These are phyloP conservation scores for Picathartes gymnocephalus DNA, from an alignment of 2,113 vertebrate genomes.

Conservation along the genomic window DNA sequence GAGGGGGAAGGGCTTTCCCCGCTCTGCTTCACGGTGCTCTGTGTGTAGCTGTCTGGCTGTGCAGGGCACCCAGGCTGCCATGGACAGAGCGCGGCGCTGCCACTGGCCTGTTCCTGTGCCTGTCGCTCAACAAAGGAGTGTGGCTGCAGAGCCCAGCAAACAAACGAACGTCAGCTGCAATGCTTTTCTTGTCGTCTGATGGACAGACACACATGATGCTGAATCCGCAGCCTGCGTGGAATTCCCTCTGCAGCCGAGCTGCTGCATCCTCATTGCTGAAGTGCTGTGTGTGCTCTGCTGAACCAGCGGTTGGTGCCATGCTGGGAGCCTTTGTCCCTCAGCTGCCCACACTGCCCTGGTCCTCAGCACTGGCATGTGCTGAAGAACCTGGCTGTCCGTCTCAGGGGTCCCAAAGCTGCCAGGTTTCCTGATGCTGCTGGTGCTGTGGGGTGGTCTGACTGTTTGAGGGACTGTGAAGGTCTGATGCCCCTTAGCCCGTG, in stretches of 20 bases:
- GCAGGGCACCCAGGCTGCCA: accelerated
- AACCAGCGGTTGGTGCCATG: accelerated
- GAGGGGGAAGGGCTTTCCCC: background rate
- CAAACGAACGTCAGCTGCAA: accelerated
- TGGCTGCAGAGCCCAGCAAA: background rate
- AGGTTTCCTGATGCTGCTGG: background rate
- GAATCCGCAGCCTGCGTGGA: accelerated
- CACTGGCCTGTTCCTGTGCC: background rate
- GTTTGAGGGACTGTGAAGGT: background rate
- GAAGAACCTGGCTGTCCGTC: accelerated
- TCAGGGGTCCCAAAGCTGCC: background rate
- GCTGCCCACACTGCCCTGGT: background rate
- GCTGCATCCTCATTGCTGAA: accelerated
- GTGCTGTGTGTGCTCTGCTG: accelerated
- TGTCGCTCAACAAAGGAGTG: background rate
- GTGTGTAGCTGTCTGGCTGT: background rate
- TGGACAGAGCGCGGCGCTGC: accelerated
- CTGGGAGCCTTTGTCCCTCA: background rate
- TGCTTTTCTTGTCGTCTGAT: background rate
- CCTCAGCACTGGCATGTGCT: accelerated
- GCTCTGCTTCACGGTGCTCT: accelerated
- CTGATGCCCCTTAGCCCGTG: background rate
- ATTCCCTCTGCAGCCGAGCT: accelerated
- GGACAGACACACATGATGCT: accelerated
- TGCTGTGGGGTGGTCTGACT: background rate